These are phyloP conservation scores for Andrena minutula DNA, from an alignment of 2,888 invertebrate species.

Conservation along the genomic window DNA sequence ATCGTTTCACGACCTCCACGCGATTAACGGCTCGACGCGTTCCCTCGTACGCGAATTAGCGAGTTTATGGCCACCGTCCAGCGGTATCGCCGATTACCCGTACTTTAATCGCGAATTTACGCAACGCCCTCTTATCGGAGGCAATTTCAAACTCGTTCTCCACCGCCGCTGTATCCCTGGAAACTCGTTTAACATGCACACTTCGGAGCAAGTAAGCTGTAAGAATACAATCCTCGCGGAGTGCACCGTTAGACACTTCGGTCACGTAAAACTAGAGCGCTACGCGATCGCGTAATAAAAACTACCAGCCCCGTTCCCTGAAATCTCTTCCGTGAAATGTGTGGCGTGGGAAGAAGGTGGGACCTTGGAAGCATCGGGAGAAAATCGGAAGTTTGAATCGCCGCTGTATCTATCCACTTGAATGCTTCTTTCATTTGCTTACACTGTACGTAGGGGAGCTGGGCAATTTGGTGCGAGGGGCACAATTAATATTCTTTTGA, in stretches of 20 bases:
- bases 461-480: no score
- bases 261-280: constrained; percentile 12
- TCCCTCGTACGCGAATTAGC: constrained; percentile 26
- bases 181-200: constrained; percentile 13
- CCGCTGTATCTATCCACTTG: no score
- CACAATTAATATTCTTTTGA: no score
- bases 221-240: not conserved
- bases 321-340: not conserved
- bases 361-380: not conserved
- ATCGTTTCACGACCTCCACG: not conserved
- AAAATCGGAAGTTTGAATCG: not conserved
- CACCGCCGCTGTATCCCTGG: not conserved
- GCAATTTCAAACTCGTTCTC: constrained; percentile 13
- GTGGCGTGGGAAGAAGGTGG: not conserved
- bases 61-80: constrained; percentile 10
- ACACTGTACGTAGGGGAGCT: no score
- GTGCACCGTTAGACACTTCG: not conserved
- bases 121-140: constrained; percentile 4
- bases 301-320: not conserved
- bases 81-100: not conserved
- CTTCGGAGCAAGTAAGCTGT: not conserved
- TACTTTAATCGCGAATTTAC: constrained; percentile 11
- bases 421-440: no score
- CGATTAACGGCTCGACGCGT: not conserved
- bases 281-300: constrained; percentile 10